Base-by-base conservation (phyloP, 2,888 invertebrate species). In the Furcula furcula region DNA sequence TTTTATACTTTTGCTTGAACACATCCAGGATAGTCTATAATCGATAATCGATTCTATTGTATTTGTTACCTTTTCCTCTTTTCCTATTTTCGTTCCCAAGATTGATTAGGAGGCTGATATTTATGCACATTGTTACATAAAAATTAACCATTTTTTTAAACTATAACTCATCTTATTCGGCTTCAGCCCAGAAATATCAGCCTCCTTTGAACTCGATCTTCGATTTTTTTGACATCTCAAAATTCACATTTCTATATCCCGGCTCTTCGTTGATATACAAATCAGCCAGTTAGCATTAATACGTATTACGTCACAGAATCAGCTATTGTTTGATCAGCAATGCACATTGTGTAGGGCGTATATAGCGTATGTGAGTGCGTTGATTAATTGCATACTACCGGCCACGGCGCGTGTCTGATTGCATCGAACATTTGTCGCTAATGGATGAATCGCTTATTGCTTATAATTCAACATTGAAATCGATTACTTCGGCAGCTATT, bases 381-480 rank as follows among this genome's bases (percentile, higher is more conserved):
- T 76, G 76, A 76, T 77, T 76, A 73, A 76, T 77, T 66, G 65
- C 65, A 29, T 42, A 30, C 49, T 48, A 46, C 49, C 58, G 40
- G 50, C 55, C 58, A 45, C 65, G 57, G 45, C 46, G 42, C 55
- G 39, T 58, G 56, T 69, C 70, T 76, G 76, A 77, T 79, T 78
- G 76, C 68, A 65, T 61, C 69, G 40, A 76, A 79, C 78, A 79
- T 78, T 79, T 77, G 79, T 76, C 72, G 65, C 75, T 76, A 79
- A 78, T 81, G 74, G 74, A 57, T 51, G 54, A 55, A 65, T 62
- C 62, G 63, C 60, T 65, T 66, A 64, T 64, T 56, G 45, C 52
- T 45, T 54, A 56, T 59, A 59, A 64, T 65, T 51, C 51, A 52
- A 59, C 48, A 51, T 36, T 23, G 22, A 47, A n/a, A n/a, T n/a